Evolutionary conservation across 2,888 invertebrate genomes (phyloP), one percentile per base, ranked within the genome.

Genomic region (Stomorhina lunata): DNA sequence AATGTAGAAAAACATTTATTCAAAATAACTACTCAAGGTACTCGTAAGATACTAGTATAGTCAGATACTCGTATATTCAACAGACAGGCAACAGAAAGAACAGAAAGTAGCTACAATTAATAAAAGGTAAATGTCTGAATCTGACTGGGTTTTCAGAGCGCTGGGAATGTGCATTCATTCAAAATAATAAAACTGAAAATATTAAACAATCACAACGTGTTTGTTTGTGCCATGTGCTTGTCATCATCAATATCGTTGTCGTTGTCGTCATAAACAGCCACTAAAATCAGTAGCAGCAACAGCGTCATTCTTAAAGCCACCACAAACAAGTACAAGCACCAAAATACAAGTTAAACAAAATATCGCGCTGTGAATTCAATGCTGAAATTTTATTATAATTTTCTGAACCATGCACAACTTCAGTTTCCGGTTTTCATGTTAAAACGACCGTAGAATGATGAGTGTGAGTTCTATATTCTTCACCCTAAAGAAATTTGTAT

Each of bases 221-320:
- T 78, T 78, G 12, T 57, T 78, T 78, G 12, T 57, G 45, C 63
- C 65, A 78, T 71, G 71, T 71, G 78, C 45, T 59, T 72, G 59
- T 59, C 55, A 66, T 25, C 17, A 29, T 29, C 29, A 66, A 27
- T 43, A 43, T 43, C n/a, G 15, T 12, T 15, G 40, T 15, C 40
- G 15, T 40, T 4, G n/a, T 12, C 43, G 15, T 43, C 43, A 43
- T 43, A 12, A 12, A n/a, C n/a, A n/a, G n/a, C n/a, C n/a, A n/a
- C 40, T 7, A 34, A 20, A 15, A 4, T 10, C 12, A 27, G 61
- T 27, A 48, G 29, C 27, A 32, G 25, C 4, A 73, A 25, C 20
- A 40, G 20, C 40, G 7, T 29, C 32, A 15, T 12, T 20, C 12
- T 29, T 63, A 4, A 53, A 55, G 32, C 32, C 15, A 55, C 63